Base-by-base conservation (phyloP, 92 coral and sea anemone genomes). In the Muricea muricata region DNA sequence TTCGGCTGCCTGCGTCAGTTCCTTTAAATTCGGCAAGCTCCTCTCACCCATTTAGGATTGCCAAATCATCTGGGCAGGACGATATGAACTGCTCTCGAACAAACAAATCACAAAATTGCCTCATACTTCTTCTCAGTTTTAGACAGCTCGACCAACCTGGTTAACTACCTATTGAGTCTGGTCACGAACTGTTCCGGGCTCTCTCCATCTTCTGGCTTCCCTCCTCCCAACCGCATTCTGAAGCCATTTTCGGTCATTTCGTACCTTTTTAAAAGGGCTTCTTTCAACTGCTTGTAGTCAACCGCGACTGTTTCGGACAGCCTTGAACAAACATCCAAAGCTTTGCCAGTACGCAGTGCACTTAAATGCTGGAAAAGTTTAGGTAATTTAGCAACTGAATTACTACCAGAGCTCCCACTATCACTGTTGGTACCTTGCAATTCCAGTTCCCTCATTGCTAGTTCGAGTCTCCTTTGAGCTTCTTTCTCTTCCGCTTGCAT, bases 51-150 rank as follows among this genome's bases (percentile, higher is more conserved):
- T n/a, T 26, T 80, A 73, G 9, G n/a, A 87, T 68, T 8, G 84
- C 82, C 28, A 91, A 69, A 45, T 91, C 89, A 12, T 73, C 80
- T 0, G 89, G 86, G 29, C 89, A 87, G 11, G 89, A 54, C 52
- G 47, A 33, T 3, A 91, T 78, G 46, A 91, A 87, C 79, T 91
- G 91, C 24, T 87, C 91, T 57, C 67, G 70, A 7, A 87, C 83
- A 79, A 91, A 79, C 46, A 87, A 63, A 23, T 90, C 90, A 13
- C 78, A 66, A 6, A 86, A 45, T n/a, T 11, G 85, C 77, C 1
- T 58, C 83, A 52, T 66, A 90, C 1, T 88, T 75, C 8, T 58
- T 24, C n/a, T 83, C 84, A 10, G 85, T 76, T 25, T 87, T 84
- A 1, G 90, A 54, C 7, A 90, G 73, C 20, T 86, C 83, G 30